Percentiles rank a stretch among this genome's conserved stretches.
Evolutionary conservation across 2,888 invertebrate genomes (phyloP).

Genomic region (Cecidostiba fungosa): DNA sequence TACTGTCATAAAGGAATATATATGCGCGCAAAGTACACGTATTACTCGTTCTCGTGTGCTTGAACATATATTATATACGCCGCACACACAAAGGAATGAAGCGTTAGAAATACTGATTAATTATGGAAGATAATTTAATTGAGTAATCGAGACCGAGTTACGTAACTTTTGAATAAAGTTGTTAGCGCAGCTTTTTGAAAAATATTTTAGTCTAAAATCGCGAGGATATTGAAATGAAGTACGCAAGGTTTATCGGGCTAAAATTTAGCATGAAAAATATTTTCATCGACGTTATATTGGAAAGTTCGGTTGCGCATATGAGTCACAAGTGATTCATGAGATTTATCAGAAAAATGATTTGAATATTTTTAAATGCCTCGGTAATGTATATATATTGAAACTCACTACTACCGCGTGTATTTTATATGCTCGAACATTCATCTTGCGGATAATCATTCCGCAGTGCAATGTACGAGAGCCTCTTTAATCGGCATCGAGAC

Average conservation of each 20-base stretch:
- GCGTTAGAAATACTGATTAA: background rate
- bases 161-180: background rate
- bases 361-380: background rate
- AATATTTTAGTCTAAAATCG: too few species aligned
- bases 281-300: background rate
- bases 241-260: background rate
- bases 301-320: slow-evolving; percentile 19
- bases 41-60: background rate
- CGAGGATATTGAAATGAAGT: too few species aligned
- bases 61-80: background rate
- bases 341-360: slow-evolving; percentile 33
- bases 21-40: background rate
- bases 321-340: slow-evolving; percentile 32
- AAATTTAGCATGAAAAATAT: slow-evolving; percentile 25
- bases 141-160: background rate
- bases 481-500: background rate
- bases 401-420: background rate
- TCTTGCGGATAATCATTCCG: background rate
- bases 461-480: too few species aligned
- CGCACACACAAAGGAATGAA: background rate
- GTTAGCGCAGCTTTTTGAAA: background rate
- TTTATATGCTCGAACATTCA: background rate
- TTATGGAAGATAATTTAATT: background rate
- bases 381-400: background rate
- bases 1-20: slow-evolving; percentile 5